Evolutionary conservation across 1,140 invertebrate species (phyloP).

Genomic region (Lordiphosa collinella): DNA sequence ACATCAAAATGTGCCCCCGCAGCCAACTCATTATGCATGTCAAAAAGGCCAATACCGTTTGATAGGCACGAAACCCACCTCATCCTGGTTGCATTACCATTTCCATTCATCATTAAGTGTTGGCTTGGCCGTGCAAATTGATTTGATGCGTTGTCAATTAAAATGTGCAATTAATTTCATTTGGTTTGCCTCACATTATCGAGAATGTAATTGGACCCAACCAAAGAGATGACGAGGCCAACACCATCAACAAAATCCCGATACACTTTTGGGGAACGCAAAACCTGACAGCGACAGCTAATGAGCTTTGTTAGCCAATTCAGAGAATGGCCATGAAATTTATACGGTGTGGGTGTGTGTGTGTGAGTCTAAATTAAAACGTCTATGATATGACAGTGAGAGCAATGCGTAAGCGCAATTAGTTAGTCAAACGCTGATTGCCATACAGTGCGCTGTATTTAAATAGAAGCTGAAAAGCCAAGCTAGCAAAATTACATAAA

Average conservation of each 20-base stretch:
- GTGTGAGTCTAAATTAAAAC: slow-evolving; percentile 48
- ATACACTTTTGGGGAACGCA: not conserved
- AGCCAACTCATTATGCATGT: slow-evolving; percentile 48
- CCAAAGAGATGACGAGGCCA: not conserved
- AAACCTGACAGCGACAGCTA: slow-evolving; percentile 35
- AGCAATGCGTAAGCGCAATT: slow-evolving; percentile 60
- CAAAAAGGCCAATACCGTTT: slow-evolving; percentile 21
- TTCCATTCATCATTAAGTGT: slow-evolving; percentile 56
- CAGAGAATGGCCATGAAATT: slow-evolving; percentile 54
- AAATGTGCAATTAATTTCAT: slow-evolving; percentile 77
- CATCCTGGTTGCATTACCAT: slow-evolving; percentile 25
- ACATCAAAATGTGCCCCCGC: slow-evolving; percentile 27
- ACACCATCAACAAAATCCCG: not conserved
- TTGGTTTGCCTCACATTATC: slow-evolving; percentile 64
- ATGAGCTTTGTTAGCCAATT: slow-evolving; percentile 74
- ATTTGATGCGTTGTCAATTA: slow-evolving; percentile 76
- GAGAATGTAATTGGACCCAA: slow-evolving; percentile 43
- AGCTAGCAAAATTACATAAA: too few relatives aligned
- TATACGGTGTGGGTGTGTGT: slow-evolving; percentile 4
- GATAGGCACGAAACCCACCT: not conserved
- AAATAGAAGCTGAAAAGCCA: too few relatives aligned
- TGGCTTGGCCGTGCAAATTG: slow-evolving; percentile 53
- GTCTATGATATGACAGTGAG: slow-evolving; percentile 45
- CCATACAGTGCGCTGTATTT: slow-evolving; percentile 16
- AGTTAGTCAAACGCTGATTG: slow-evolving; percentile 62